These are phyloP conservation scores for Xylocampa areola DNA, from an alignment of 2,888 invertebrate species.

Conservation along the genomic window DNA sequence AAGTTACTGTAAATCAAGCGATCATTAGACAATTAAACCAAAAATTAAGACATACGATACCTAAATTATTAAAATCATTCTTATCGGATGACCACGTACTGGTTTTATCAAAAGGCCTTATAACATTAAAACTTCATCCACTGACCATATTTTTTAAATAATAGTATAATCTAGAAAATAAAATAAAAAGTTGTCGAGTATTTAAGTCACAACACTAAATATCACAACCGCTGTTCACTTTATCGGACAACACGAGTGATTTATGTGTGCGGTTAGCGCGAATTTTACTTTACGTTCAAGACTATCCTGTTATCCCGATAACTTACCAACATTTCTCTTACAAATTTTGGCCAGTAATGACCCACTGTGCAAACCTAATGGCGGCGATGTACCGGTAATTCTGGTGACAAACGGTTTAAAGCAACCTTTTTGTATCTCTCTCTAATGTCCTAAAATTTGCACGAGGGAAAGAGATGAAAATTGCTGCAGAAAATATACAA, in stretches of 20 bases:
- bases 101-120: no score
- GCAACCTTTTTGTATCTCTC: conserved; percentile 40
- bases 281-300: conserved; percentile 31
- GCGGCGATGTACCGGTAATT: conserved; percentile 49
- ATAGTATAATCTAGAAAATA: no score
- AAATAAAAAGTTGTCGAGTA: conserved; percentile 6
- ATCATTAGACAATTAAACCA: no score
- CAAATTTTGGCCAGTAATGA: conserved; percentile 60
- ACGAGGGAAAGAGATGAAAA: conserved; percentile 38
- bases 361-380: conserved; percentile 52
- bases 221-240: conserved; percentile 34
- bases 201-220: conserved; percentile 29
- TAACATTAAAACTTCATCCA: no score
- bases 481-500: neutral
- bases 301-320: conserved; percentile 41
- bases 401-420: conserved; percentile 43
- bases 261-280: conserved; percentile 40
- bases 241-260: conserved; percentile 54
- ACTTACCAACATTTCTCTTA: conserved; percentile 48
- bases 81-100: no score
- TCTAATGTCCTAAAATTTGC: conserved; percentile 37
- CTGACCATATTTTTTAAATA: no score
- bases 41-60: no score
- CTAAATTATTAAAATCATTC: no score
- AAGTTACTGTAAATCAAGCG: no score